Percentiles rank a stretch among this genome's conserved stretches.
phyloP scores from a whole-genome alignment of 2,888 invertebrate genomes.

The Gari tellinella region DNA sequence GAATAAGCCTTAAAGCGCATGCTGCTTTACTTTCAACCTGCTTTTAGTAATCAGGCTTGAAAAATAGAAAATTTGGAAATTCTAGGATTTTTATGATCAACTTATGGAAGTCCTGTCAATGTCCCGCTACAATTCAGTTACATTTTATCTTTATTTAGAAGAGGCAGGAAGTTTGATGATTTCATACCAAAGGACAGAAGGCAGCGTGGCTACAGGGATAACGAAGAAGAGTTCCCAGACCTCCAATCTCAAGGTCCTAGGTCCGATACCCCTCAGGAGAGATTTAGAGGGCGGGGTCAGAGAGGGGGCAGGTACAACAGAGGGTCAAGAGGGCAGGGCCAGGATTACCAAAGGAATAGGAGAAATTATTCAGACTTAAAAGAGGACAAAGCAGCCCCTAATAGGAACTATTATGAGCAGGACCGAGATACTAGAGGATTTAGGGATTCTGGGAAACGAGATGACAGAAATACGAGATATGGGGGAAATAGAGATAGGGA shows the following conservation, averaged over 20 bases:
- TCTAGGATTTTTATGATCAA: no score
- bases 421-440: conserved; percentile 33
- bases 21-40: no score
- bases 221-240: conserved; percentile 11
- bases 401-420: conserved; percentile 17
- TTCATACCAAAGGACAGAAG: conserved; percentile 13
- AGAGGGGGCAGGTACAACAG: conserved; percentile 20
- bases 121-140: no score
- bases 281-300: conserved; percentile 23
- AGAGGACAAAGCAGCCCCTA: conserved; percentile 12
- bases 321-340: not conserved
- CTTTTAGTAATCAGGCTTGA: no score
- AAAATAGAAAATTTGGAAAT: no score
- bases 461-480: conserved; percentile 4
- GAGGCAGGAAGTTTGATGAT: not conserved
- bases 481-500: not conserved
- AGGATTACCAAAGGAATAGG: conserved; percentile 23
- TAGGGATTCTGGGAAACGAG: conserved; percentile 5
- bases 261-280: conserved; percentile 23
- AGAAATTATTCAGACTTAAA: conserved; percentile 41
- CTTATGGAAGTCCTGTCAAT: no score
- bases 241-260: conserved; percentile 11
- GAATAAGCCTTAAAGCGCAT: no score
- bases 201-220: conserved; percentile 17
- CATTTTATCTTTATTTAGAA: no score